Evolutionary conservation across 1,140 invertebrate species (phyloP).

Genomic region (Papilio machaon): DNA sequence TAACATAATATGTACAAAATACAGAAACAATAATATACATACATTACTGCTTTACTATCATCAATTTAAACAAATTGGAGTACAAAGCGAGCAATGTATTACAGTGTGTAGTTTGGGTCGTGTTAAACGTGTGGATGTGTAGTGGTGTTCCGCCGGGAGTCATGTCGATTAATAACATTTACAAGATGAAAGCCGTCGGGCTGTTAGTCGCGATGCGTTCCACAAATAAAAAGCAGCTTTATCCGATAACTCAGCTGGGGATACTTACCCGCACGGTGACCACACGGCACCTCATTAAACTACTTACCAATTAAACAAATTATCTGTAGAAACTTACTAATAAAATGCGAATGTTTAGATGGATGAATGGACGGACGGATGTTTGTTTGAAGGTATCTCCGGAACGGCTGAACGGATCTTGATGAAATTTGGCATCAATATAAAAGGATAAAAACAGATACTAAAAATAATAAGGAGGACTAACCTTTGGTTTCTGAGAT

Average conservation of each 20-base stretch:
- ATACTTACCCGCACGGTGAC: constrained; percentile 67
- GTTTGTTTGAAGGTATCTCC: too few species aligned
- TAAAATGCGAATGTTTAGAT: background rate
- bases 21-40: background rate
- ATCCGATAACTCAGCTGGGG: constrained; percentile 77
- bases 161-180: constrained; percentile 80
- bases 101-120: constrained; percentile 26
- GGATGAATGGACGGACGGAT: too few species aligned
- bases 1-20: constrained; percentile 45
- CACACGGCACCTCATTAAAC: constrained; percentile 21
- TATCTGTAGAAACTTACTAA: background rate
- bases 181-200: constrained; percentile 79
- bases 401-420: too few species aligned
- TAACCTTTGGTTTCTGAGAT: too few species aligned
- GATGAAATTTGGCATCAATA: too few species aligned
- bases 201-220: constrained; percentile 75
- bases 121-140: constrained; percentile 35
- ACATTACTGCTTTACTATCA: constrained; percentile 29
- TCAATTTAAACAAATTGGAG: background rate
- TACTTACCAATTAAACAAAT: background rate
- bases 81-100: constrained; percentile 34
- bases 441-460: background rate
- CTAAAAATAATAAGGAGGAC: background rate
- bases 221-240: constrained; percentile 79
- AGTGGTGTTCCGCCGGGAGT: constrained; percentile 66